Evolutionary conservation across 2,113 vertebrate genomes (phyloP), one percentile per base, ranked within the genome.

Genomic region (Martes martes): DNA sequence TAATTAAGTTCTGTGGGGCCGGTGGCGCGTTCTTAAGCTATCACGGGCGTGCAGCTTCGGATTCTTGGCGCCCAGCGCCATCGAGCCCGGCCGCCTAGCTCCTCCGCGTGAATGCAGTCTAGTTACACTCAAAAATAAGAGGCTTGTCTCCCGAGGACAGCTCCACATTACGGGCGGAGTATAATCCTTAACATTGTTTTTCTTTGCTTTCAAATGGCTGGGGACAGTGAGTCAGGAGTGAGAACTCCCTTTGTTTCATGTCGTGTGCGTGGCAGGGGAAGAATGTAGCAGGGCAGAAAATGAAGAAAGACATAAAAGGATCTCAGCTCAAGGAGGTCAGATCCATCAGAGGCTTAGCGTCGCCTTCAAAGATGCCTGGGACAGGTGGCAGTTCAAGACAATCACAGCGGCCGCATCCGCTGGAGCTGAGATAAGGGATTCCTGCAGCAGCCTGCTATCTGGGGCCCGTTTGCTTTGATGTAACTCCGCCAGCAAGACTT

Each of bases 381-480:
- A 99, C 99, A 99, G 99, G 99, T 99, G 99, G 99, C 99, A 99
- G 99, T 99, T 99, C 99, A 98, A 99, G 99, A 99, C 99, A 99
- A 99, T 99, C 99, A 98, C 98, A 99, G 99, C 98, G 99, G 99
- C 98, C 99, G 99, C 99, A 99, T 99, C 99, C 99, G 99, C 99
- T 98, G 98, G 99, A 97, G 94, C 99, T 47, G 98, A 99, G 99
- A 99, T 99, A 99, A 99, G 99, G 99, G 99, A 99, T 99, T 99
- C 99, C 98, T 99, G 98, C 96, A 23, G 98, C 98, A 99, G 98
- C 98, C 98, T 98, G 98, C 99, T 99, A 99, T 99, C 99, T 99
- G 99, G 97, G 99, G 99, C 98, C 99, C 79, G 95, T 97, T 98
- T 98, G 98, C 99, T 99, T 99, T 99, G 99, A 99, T 99, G 99